A percentile compares a stretch with the other conserved stretches of the same genome.
Evolutionary conservation across 92 coral and sea anemone species (phyloP).

Genomic region (Epizoanthus stellaris): DNA sequence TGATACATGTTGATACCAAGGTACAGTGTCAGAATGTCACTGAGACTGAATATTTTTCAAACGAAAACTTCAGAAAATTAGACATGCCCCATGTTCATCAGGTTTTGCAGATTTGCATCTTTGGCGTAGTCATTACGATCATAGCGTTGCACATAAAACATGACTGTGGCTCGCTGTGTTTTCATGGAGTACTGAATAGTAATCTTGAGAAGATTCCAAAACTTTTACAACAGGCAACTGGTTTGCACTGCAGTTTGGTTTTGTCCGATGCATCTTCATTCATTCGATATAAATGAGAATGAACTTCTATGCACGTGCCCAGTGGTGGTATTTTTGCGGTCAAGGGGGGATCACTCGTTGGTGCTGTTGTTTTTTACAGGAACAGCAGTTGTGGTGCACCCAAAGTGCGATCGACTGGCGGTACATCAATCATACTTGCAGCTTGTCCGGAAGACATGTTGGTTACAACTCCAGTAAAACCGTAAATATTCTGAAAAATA

Average conservation of each 20-base stretch:
- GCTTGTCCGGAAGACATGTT: slow-evolving; percentile 43
- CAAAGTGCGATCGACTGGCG: slow-evolving; percentile 43
- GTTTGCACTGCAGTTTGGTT: slow-evolving; percentile 22
- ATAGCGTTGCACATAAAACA: slow-evolving; percentile 46
- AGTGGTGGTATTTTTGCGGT: slow-evolving; percentile 42
- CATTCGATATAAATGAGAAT: slow-evolving; percentile 36
- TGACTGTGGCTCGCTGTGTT: slow-evolving; percentile 27
- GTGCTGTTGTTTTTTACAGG: slow-evolving; percentile 16
- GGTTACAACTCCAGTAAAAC: slow-evolving; percentile 21
- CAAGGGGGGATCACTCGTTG: slow-evolving; percentile 49
- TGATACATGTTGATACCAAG: no score
- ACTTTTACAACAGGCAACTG: slow-evolving; percentile 13
- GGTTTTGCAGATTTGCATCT: slow-evolving; percentile 39
- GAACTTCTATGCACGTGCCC: slow-evolving; percentile 43
- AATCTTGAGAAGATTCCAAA: not conserved
- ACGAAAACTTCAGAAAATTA: no score
- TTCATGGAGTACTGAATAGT: slow-evolving; percentile 38
- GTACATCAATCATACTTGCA: slow-evolving; percentile 44
- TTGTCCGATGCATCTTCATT: slow-evolving; percentile 47
- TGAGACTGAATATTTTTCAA: no score
- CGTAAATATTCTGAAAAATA: slow-evolving; percentile 27
- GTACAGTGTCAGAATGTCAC: no score
- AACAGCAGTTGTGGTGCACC: slow-evolving; percentile 38
- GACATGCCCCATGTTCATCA: slow-evolving; percentile 12
- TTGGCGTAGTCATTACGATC: slow-evolving; percentile 36